Evolutionary conservation across 2,797 vertebrate genomes (phyloP).

Genomic region (Perodicticus potto): DNA sequence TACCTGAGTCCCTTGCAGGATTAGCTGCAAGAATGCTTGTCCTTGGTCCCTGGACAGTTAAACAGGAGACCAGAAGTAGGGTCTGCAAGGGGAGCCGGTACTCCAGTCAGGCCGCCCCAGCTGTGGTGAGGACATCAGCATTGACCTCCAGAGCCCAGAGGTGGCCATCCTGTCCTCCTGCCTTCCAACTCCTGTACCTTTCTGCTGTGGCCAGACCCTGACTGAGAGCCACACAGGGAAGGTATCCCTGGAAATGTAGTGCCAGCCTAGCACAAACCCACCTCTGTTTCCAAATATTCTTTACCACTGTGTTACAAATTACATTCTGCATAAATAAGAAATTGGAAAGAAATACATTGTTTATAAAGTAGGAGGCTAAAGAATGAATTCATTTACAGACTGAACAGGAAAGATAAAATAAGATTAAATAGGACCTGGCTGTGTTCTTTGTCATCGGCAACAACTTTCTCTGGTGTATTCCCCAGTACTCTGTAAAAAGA

Average conservation of each 20-base stretch:
- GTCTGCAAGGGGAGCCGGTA: not conserved
- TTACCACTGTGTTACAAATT: not conserved
- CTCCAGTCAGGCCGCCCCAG: not conserved
- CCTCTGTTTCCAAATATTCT: too few species aligned
- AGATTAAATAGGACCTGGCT: not conserved
- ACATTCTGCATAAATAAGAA: not conserved
- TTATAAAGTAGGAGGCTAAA: not conserved
- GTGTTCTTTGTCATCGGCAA: not conserved
- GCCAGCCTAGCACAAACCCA: not conserved
- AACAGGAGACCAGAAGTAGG: accelerated
- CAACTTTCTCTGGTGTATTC: too few species aligned
- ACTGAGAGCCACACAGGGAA: accelerated
- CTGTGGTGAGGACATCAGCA: accelerated
- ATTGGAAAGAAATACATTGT: not conserved
- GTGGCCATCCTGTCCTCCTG: accelerated
- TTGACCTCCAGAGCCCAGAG: not conserved
- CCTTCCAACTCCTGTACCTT: too few species aligned
- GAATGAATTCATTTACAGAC: not conserved
- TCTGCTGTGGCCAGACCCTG: accelerated
- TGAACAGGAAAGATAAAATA: not conserved
- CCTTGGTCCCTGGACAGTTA: too few species aligned
- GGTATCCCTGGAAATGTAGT: not conserved
- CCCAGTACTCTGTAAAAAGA: not conserved
- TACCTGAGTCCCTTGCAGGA: accelerated
- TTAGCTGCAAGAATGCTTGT: too few species aligned